These are phyloP conservation scores for Scomber japonicus DNA, from an alignment of 2,113 vertebrate species.

Conservation along the genomic window DNA sequence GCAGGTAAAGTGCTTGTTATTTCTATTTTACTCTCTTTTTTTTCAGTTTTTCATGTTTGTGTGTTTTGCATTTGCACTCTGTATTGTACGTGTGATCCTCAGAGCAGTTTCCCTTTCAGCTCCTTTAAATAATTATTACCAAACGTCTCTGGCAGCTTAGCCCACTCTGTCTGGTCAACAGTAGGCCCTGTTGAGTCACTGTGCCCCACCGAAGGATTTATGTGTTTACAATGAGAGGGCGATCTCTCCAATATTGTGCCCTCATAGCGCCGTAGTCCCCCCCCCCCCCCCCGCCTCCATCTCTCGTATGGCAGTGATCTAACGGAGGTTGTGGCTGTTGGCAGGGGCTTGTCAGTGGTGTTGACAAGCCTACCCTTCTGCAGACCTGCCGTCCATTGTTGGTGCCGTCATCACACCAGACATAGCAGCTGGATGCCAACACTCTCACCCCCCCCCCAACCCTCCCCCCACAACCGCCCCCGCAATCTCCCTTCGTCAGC, in stretches of 20 bases:
- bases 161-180: constrained; percentile 39
- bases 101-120: constrained; percentile 41
- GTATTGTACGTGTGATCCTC: background rate
- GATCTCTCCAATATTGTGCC: constrained; percentile 59
- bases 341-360: constrained; percentile 75
- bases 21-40: background rate
- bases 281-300: constrained; percentile 5
- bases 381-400: constrained; percentile 72
- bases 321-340: constrained; percentile 60
- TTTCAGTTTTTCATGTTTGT: too few species aligned
- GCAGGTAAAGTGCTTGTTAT: constrained; percentile 87
- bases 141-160: constrained; percentile 44
- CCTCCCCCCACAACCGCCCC: constrained; percentile 28
- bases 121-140: constrained; percentile 60
- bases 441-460: constrained; percentile 12
- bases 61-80: background rate
- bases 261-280: constrained; percentile 19
- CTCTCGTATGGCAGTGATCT: constrained; percentile 55
- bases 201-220: constrained; percentile 59
- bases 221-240: constrained; percentile 75
- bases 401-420: constrained; percentile 77
- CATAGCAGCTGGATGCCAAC: constrained; percentile 75
- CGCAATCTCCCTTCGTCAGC: constrained; percentile 53
- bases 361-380: constrained; percentile 77
- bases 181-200: constrained; percentile 67